Base-by-base conservation (phyloP, 2,113 vertebrate species). In the Danio rerio region DNA sequence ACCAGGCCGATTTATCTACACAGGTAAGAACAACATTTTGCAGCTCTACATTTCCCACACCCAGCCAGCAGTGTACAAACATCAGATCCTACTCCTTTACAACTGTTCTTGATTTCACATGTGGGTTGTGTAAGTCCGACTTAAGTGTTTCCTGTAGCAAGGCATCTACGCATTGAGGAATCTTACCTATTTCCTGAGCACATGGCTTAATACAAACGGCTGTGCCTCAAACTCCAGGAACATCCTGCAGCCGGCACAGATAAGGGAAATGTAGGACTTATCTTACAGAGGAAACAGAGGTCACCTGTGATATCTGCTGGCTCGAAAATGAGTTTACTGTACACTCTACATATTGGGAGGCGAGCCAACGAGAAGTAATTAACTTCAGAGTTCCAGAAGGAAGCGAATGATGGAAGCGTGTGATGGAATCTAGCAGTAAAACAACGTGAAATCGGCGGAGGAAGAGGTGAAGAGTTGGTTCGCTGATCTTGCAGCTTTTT, bases 1-100 rank as follows among this genome's bases (percentile, higher is more conserved):
- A n/a, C 98, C 98, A 58, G 98, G 98, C 87, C 95, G 98, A 91
- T 99, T 99, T 95, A 99, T 99, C 93, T 99, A 99, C 90, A 99
- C 98, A 95, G 98, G 98, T 99, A 96, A 85, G 53, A 53, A 69
- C 15, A 69, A 71, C 20, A 71, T 43, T 16, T 47, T 6, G 50
- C 13, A 72, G 31, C 91, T 90, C 42, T 6, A 59, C 16, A 5
- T 53, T 13, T 45, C 10, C 53, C 16, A 3, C 21, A 56, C 21
- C 43, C 10, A 21, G 13, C 21, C 42, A 8, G 7, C 13, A 43
- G 10, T 4, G 16, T 31, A 53, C 31, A 42, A 55, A 13, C 21
- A 49, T 56, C 15, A 42, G 47, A 4, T 45, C 69, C 21, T 42
- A 13, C 12, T 56, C 13, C 50, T 49, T 73, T 62, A 6, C 13